A percentile compares a stretch with the other conserved stretches of the same genome.
phyloP scores from a whole-genome alignment of 2,797 vertebrate genomes.

The Sitta carolinensis region DNA sequence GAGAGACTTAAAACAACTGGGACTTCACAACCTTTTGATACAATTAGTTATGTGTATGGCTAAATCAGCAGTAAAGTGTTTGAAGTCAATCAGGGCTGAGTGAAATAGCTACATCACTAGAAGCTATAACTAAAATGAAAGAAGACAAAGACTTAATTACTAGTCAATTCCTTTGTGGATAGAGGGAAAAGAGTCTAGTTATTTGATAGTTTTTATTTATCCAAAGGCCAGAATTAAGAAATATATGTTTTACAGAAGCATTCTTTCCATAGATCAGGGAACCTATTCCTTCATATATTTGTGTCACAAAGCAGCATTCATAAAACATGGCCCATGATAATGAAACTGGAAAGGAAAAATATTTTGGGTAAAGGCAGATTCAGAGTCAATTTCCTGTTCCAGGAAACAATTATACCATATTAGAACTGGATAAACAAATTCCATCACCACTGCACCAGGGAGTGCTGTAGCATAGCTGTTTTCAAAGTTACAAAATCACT shows the following conservation, averaged over 20 bases:
- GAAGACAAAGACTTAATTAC: slow-evolving; percentile 17
- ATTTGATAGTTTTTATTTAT: slow-evolving; percentile 37
- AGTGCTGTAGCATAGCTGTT: neutral
- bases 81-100: slow-evolving; percentile 31
- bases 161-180: neutral
- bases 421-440: slow-evolving; percentile 10
- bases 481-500: neutral
- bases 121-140: slow-evolving; percentile 16
- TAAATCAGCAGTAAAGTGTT: slow-evolving; percentile 44
- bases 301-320: neutral
- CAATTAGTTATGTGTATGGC: slow-evolving; percentile 40
- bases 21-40: slow-evolving; percentile 30
- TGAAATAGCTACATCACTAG: slow-evolving; percentile 25
- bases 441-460: neutral
- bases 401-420: neutral
- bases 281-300: neutral
- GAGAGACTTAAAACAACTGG: slow-evolving; percentile 36
- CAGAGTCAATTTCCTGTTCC: slow-evolving; percentile 26
- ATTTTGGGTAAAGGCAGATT: neutral
- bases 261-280: neutral
- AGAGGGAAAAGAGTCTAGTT: neutral
- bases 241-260: neutral
- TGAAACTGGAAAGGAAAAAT: slow-evolving; percentile 16
- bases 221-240: slow-evolving; percentile 12
- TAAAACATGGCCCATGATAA: neutral